Conservation (phyloP, 1,140 invertebrate genomes). For the Brachionus calyciflorus region DNA sequence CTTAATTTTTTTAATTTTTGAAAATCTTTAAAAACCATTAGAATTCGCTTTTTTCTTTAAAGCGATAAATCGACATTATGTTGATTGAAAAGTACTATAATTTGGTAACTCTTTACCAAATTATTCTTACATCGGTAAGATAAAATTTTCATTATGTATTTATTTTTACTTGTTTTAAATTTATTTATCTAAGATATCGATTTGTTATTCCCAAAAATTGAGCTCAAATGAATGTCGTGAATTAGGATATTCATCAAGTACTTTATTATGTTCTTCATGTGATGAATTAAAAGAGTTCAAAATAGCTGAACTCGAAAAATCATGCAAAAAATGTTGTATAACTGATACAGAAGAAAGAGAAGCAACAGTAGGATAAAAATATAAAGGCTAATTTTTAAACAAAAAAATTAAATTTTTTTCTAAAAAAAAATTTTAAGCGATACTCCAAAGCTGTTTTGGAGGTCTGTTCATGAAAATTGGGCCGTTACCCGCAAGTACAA, state of each 20-base stretch:
- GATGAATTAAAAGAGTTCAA: slow-evolving; percentile 75
- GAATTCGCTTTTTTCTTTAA: neutral
- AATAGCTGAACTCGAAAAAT: slow-evolving; percentile 68
- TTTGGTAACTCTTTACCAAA: slow-evolving; percentile 23
- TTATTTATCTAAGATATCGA: neutral
- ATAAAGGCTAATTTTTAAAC: slow-evolving; percentile 2
- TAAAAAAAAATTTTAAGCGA: slow-evolving; percentile 54
- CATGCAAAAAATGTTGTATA: slow-evolving; percentile 73
- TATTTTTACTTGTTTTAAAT: too few species aligned
- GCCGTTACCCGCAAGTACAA: slow-evolving; percentile 89
- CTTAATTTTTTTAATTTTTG: too few species aligned
- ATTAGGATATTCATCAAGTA: slow-evolving; percentile 54
- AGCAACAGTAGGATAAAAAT: too few species aligned
- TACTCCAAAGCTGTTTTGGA: slow-evolving; percentile 82
- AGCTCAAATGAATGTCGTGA: slow-evolving; percentile 37
- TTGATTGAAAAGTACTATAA: slow-evolving; percentile 6
- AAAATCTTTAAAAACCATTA: neutral
- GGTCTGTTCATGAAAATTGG: slow-evolving; percentile 91
- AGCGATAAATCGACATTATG: neutral
- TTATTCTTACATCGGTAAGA: slow-evolving; percentile 8
- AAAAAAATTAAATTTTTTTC: slow-evolving; percentile 1
- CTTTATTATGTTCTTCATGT: slow-evolving; percentile 81
- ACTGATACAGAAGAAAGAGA: slow-evolving; percentile 60
- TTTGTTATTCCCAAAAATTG: slow-evolving; percentile 33
- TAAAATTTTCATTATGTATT: too few species aligned